A percentile compares a stretch with the other conserved stretches of the same genome.
phyloP scores from a whole-genome alignment of 2,797 vertebrate species.

The Hozukius guyotensis region DNA sequence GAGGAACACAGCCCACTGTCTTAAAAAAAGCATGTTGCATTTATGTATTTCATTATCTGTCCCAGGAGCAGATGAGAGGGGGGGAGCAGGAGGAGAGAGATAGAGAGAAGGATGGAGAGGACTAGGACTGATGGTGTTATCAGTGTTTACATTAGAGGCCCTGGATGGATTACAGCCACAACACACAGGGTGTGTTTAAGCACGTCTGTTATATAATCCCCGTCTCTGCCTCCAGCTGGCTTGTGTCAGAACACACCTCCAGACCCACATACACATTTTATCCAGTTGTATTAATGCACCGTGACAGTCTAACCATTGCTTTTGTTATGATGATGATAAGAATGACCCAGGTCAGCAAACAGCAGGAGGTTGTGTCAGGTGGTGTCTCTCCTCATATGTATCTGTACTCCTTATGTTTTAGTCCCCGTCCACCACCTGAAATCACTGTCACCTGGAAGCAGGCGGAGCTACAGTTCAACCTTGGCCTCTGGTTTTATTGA shows the following conservation, averaged over 20 bases:
- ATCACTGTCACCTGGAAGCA: background rate
- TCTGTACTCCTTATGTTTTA: background rate
- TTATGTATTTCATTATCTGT: constrained; percentile 77
- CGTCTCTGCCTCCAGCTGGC: background rate
- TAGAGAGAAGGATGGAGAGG: constrained; percentile 51
- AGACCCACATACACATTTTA: background rate
- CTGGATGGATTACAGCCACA: constrained; percentile 43
- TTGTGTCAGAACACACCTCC: background rate
- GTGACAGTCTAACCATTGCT: background rate
- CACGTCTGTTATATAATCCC: background rate
- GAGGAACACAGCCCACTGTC: constrained; percentile 58
- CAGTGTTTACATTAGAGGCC: constrained; percentile 65
- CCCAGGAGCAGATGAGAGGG: constrained; percentile 39
- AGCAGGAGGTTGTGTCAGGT: background rate
- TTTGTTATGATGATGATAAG: background rate
- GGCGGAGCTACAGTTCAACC: background rate
- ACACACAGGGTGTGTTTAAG: background rate
- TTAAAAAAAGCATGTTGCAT: constrained; percentile 65
- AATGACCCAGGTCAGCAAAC: background rate
- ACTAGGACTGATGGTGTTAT: constrained; percentile 59
- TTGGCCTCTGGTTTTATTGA: background rate
- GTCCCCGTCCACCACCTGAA: background rate
- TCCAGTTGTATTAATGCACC: background rate
- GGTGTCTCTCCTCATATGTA: background rate
- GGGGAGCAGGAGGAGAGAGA: constrained; percentile 46